A percentile compares a stretch with the other conserved stretches of the same genome.
phyloP scores from a whole-genome alignment of 2,113 vertebrate genomes.

The pig (Sus scrofa) region T2T-Sscrofa CM000826.6:42940501-42941000 shows the following conservation, averaged over 20 bases:
- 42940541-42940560: neutral
- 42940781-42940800: neutral
- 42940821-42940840: neutral
- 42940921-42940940: neutral
- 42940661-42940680: neutral
- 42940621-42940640: neutral
- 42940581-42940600: neutral
- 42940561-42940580: neutral
- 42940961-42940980: neutral
- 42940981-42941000: fast-evolving
- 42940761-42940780: conserved; percentile 7
- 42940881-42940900: neutral
- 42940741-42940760: conserved; percentile 16
- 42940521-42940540: neutral
- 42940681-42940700: neutral
- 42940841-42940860: neutral
- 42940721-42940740: neutral
- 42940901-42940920: neutral
- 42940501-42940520: neutral
- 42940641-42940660: neutral
- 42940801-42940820: conserved; percentile 2
- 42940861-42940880: neutral
- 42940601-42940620: neutral
- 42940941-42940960: neutral
- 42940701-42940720: neutral